Evolutionary conservation across 2,888 invertebrate genomes (phyloP), one percentile per base, ranked within the genome.

Genomic region (Labia minor): DNA sequence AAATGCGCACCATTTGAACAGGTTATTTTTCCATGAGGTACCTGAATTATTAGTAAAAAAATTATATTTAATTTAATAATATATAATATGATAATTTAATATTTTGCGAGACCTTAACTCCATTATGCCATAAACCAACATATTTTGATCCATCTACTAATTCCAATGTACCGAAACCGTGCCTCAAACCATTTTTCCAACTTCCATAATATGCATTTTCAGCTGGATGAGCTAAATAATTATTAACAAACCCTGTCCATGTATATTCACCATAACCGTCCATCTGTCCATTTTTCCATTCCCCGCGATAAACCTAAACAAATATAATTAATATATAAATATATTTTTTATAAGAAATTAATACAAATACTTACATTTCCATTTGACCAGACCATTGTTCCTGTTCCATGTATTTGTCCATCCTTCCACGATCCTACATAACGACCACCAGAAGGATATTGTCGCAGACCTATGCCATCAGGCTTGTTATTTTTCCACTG

Each of bases 321-420:
- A 67, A 64, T 8, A 33, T 8, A 33, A 65, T 21, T 1, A 63
- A 63, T 11, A 20, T 18, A 63, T n/a, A 63, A 63, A n/a, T n/a
- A n/a, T n/a, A n/a, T n/a, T n/a, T n/a, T n/a, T n/a, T 63, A 64
- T 21, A 19, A 37, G 64, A 64, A 37, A 33, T 19, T 26, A 11
- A 21, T 64, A 16, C 8, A 64, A 21, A 64, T 65, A 74, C 78
- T 79, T 74, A 84, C 83, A 72, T 85, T 84, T 67, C 81, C 80
- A 74, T 85, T 85, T 0, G 80, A 77, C 83, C 84, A 85, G 71
- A 82, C 78, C 81, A 85, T 83, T 19, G 81, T 75, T 37, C 86
- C 86, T 68, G 77, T 76, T n/a, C 86, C 85, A 72, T 83, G 77
- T 70, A 81, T 78, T 18, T 77, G 71, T 66, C 81, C 80, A 65